These are phyloP conservation scores for Sinotaia quadrata DNA, from an alignment of 2,888 invertebrate species.

Conservation along the genomic window DNA sequence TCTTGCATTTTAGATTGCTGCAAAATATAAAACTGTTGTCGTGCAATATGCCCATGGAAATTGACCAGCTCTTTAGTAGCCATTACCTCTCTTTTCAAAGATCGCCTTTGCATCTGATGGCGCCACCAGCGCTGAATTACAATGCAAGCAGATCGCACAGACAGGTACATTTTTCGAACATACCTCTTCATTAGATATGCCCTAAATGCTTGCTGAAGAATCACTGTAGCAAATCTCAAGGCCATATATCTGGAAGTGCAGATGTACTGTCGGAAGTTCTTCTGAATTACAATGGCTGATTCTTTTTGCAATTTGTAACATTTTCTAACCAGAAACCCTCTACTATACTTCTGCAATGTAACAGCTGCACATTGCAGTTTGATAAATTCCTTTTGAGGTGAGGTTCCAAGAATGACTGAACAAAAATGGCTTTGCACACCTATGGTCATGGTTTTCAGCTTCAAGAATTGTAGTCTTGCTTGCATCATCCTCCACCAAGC, in stretches of 20 bases:
- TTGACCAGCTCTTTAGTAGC: conserved; percentile 10
- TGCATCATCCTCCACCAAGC: conserved; percentile 32
- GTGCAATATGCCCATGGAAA: neutral
- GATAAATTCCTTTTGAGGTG: conserved; percentile 28
- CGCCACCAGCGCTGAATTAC: conserved; percentile 20
- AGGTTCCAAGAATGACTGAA: conserved; percentile 23
- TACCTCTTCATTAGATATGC: conserved; percentile 31
- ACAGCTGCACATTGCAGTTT: conserved; percentile 28
- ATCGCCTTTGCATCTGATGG: neutral
- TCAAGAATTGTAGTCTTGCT: conserved; percentile 2
- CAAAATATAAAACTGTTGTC: neutral
- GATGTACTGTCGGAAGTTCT: conserved; percentile 20
- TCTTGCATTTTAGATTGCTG: neutral
- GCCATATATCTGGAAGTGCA: conserved; percentile 26
- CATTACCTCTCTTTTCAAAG: neutral
- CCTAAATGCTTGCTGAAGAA: conserved; percentile 46
- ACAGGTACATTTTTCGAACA: conserved; percentile 26
- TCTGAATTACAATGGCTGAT: conserved; percentile 34
- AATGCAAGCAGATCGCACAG: conserved; percentile 14
- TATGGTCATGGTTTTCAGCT: conserved; percentile 15
- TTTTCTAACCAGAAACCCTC: neutral
- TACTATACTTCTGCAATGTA: conserved; percentile 32
- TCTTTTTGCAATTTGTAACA: neutral
- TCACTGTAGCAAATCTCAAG: conserved; percentile 30
- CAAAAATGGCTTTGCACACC: conserved; percentile 45